Percentiles rank a stretch among this genome's conserved stretches.
Conservation (phyloP, 2,888 invertebrate species). For the Steromphala cineraria region DNA sequence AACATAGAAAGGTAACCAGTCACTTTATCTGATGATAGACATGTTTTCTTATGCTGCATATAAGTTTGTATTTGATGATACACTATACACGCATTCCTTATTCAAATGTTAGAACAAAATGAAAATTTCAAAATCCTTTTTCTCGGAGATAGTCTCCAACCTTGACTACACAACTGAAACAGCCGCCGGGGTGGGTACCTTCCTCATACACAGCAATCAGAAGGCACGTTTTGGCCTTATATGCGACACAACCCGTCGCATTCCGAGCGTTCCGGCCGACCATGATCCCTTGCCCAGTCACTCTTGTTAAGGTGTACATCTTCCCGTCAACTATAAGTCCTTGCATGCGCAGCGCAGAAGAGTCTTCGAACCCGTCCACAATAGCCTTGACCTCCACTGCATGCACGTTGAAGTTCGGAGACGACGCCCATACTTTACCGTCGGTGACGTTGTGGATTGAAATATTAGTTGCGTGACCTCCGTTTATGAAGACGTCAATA, state of each 20-base stretch:
- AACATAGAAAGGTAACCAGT: too few relatives aligned
- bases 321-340: conserved; percentile 48
- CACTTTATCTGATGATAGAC: too few relatives aligned
- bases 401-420: conserved; percentile 46
- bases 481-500: conserved; percentile 55
- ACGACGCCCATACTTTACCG: conserved; percentile 53
- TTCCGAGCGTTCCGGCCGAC: conserved; percentile 52
- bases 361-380: conserved; percentile 52
- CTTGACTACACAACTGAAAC: conserved; percentile 53
- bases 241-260: conserved; percentile 57
- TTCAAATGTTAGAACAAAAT: too few relatives aligned
- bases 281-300: conserved; percentile 51
- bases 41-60: too few relatives aligned
- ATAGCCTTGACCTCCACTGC: conserved; percentile 46
- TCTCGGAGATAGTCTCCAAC: conserved; percentile 60
- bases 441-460: conserved; percentile 51
- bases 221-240: conserved; percentile 52
- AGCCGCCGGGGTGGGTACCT: conserved; percentile 57
- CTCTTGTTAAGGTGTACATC: conserved; percentile 50
- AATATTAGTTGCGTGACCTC: conserved; percentile 53
- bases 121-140: conserved; percentile 48
- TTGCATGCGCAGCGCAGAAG: conserved; percentile 45
- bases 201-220: conserved; percentile 57
- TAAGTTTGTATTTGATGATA: too few relatives aligned
- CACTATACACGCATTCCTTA: too few relatives aligned